Evolutionary conservation across 2,888 invertebrate genomes (phyloP), one percentile per base, ranked within the genome.

Genomic region (Venusia cambrica): DNA sequence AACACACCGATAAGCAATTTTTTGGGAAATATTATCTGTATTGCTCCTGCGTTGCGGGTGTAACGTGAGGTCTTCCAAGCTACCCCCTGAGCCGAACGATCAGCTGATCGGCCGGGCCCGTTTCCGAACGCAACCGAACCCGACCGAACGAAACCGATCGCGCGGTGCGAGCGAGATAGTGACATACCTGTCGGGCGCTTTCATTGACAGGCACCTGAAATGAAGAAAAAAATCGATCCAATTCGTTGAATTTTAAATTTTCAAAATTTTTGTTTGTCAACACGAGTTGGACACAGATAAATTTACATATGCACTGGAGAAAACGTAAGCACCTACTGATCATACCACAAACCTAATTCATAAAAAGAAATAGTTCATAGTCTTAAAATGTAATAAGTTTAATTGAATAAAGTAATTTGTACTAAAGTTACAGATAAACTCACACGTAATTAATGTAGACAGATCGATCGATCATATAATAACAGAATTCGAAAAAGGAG

Each of bases 121-220:
- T 69, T 68, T 66, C 70, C 78, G 77, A 78, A 78, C 76, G 77
- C 60, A 67, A 78, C 78, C 78, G 76, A 80, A 76, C 70, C 65
- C 75, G 75, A 77, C 73, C 77, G 78, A 81, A 75, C 74, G 80
- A 73, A 74, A 84, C 71, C 72, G 76, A 81, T 76, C 71, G 79
- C 74, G 73, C 66, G 66, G 65, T 59, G 72, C 71, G 72, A 75
- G 65, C 71, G 74, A 78, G 68, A 69, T 79, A 81, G 81, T 71
- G 78, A 87, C 87, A 90, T 91, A 91, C 91, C 91, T 91, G 89
- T 91, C 91, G 87, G 90, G 91, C 90, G 91, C 91, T 90, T 91
- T 91, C 89, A 91, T 90, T 89, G 91, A 91, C 90, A 91, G 90
- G 89, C 91, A 91, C 90, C 91, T 91, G 91, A 88, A 91, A 91